phyloP scores from a whole-genome alignment of 2,888 invertebrate genomes.

The Limenitis camilla region DNA sequence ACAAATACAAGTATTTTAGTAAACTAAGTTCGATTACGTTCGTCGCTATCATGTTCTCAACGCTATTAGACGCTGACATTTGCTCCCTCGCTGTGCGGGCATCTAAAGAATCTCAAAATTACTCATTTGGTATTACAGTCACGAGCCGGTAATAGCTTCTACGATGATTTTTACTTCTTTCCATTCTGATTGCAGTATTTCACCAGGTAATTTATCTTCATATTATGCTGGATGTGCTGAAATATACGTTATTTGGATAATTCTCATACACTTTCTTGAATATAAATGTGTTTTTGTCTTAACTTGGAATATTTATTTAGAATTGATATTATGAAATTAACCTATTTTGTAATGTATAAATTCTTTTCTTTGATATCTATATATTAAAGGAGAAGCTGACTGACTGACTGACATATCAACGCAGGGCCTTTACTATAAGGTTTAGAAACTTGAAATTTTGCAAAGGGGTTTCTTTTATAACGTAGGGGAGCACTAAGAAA shows the following conservation, averaged over 20 bases:
- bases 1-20: conserved; percentile 30
- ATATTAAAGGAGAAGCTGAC: no score
- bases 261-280: neutral
- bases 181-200: conserved; percentile 67
- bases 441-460: no score
- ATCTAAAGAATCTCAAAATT: conserved; percentile 70
- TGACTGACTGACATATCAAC: no score
- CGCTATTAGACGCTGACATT: conserved; percentile 69
- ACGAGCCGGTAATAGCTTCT: conserved; percentile 55
- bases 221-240: conserved; percentile 35
- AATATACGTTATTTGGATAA: neutral
- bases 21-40: conserved; percentile 53
- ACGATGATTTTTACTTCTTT: conserved; percentile 73
- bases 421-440: no score
- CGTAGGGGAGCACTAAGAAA: no score
- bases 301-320: no score
- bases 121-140: conserved; percentile 70
- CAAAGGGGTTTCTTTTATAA: no score
- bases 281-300: neutral
- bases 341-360: no score
- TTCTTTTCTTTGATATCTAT: no score
- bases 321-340: no score
- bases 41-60: conserved; percentile 56
- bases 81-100: conserved; percentile 52
- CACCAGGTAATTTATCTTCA: conserved; percentile 63